These are phyloP conservation scores for Desmodus rotundus DNA, from an alignment of 2,113 vertebrate species.

Conservation along the genomic window DNA sequence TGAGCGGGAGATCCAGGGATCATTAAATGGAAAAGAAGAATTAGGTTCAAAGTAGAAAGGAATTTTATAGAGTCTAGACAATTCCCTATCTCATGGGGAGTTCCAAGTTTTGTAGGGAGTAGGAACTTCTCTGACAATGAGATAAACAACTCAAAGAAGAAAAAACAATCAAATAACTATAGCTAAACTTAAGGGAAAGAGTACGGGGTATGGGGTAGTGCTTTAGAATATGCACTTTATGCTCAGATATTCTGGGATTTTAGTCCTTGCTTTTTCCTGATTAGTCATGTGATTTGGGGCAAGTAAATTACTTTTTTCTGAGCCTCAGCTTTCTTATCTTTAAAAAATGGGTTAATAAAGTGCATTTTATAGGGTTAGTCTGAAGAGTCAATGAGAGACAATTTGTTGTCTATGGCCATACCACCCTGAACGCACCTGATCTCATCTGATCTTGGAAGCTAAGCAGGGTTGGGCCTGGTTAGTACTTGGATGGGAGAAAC, in stretches of 20 bases:
- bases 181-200: not conserved
- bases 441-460: too few relatives aligned
- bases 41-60: slow-evolving; percentile 15
- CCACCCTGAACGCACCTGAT: too few relatives aligned
- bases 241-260: not conserved
- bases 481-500: too few relatives aligned
- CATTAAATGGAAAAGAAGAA: slow-evolving; percentile 15
- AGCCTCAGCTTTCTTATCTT: not conserved
- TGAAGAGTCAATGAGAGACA: not conserved
- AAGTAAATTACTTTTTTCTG: not conserved
- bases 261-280: not conserved
- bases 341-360: not conserved
- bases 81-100: not conserved
- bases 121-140: slow-evolving; percentile 39
- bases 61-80: slow-evolving; percentile 9
- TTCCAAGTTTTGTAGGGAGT: slow-evolving; percentile 39
- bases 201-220: not conserved
- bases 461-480: too few relatives aligned
- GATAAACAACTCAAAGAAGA: not conserved
- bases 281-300: not conserved
- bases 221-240: not conserved
- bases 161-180: not conserved
- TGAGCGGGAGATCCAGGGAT: slow-evolving; percentile 19
- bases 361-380: not conserved
- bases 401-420: too few relatives aligned